These are phyloP conservation scores for Amphiprion ocellaris DNA, from an alignment of 2,113 vertebrate genomes.

Conservation along the genomic window DNA sequence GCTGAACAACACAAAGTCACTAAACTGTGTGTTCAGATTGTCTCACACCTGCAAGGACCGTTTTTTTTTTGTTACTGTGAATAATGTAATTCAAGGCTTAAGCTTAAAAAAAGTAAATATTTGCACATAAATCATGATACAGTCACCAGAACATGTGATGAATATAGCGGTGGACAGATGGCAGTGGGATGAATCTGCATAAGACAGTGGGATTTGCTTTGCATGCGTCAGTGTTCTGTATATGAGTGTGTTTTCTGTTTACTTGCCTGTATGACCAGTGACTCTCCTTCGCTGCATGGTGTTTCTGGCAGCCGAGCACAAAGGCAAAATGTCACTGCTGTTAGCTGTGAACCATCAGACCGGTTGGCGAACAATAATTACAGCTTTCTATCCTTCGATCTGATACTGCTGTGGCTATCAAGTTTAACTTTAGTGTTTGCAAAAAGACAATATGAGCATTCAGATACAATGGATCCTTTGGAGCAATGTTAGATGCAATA, in stretches of 20 bases:
- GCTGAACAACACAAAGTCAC: not conserved
- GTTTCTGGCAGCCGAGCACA: slow-evolving; percentile 11
- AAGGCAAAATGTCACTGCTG: slow-evolving; percentile 20
- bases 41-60: not conserved
- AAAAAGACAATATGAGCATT: not conserved
- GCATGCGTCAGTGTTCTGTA: slow-evolving; percentile 45
- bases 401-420: not conserved
- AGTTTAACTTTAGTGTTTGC: not conserved
- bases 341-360: slow-evolving; percentile 7
- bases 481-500: no score
- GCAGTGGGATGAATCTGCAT: slow-evolving; percentile 71
- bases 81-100: not conserved
- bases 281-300: slow-evolving; percentile 11
- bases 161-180: slow-evolving; percentile 64
- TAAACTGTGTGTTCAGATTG: slow-evolving; percentile 5
- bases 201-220: slow-evolving; percentile 56
- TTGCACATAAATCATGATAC: slow-evolving; percentile 34
- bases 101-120: slow-evolving; percentile 2
- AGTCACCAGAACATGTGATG: slow-evolving; percentile 50
- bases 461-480: no score
- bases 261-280: slow-evolving; percentile 36
- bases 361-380: not conserved
- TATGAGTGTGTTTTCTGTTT: slow-evolving; percentile 37
- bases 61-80: not conserved
- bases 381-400: not conserved